phyloP scores from a whole-genome alignment of 2,113 vertebrate species.

The Aldabrachelys gigantea region DNA sequence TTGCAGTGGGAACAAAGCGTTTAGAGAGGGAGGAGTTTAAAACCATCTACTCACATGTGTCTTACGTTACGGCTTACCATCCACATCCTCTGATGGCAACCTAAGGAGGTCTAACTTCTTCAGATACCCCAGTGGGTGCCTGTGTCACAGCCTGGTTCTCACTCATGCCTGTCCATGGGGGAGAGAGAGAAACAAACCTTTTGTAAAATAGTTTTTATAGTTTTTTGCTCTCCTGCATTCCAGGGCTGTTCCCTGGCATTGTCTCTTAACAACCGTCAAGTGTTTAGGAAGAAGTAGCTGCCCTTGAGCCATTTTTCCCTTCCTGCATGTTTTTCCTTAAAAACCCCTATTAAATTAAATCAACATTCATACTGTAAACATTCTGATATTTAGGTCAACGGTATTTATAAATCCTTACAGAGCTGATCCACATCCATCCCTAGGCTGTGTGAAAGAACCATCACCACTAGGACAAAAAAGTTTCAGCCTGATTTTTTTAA shows the following conservation, averaged over 20 bases:
- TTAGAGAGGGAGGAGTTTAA: background rate
- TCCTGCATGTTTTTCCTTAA: background rate
- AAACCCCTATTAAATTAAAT: slow-evolving; percentile 2
- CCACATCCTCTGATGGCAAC: background rate
- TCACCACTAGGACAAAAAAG: background rate
- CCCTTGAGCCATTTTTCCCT: background rate
- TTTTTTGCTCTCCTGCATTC: background rate
- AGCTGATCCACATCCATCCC: slow-evolving; percentile 3
- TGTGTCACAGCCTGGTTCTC: background rate
- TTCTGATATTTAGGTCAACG: slow-evolving; percentile 12
- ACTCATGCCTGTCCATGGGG: no score
- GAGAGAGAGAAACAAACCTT: background rate
- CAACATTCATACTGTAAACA: background rate
- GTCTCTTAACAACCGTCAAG: background rate
- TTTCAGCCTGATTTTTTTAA: background rate
- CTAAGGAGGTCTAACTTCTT: background rate
- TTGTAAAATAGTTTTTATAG: background rate
- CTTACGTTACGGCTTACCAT: background rate
- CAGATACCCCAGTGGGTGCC: background rate
- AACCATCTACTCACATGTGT: background rate
- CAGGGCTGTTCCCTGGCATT: background rate
- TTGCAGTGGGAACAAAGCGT: background rate
- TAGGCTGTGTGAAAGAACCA: background rate
- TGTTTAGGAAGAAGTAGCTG: background rate
- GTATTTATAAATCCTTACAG: background rate